Percentiles rank a stretch among this genome's conserved stretches.
Evolutionary conservation across 2,888 invertebrate genomes (phyloP).

Genomic region (Strigamia crassipes): DNA sequence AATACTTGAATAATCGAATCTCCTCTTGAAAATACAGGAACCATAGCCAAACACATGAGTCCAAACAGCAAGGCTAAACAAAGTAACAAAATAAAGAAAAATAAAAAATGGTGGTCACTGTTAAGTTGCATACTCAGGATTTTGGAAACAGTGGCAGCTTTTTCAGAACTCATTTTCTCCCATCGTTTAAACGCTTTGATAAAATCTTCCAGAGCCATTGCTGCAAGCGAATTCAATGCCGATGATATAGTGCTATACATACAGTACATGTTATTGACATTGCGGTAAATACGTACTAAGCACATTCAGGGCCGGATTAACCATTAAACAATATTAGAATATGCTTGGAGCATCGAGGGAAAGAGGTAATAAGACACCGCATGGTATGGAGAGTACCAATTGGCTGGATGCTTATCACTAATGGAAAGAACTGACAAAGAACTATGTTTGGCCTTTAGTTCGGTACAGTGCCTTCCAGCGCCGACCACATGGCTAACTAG

Average conservation of each 20-base stretch:
- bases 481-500: too few relatives aligned
- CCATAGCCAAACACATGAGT: neutral
- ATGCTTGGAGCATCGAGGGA: too few relatives aligned
- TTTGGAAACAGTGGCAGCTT: neutral
- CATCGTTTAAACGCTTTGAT: constrained; percentile 52
- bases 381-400: too few relatives aligned
- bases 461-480: too few relatives aligned
- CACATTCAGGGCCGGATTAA: too few relatives aligned
- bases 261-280: constrained; percentile 47
- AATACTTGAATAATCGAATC: neutral
- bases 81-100: neutral
- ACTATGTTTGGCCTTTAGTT: too few relatives aligned
- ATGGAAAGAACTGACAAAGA: too few relatives aligned
- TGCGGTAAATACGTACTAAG: too few relatives aligned
- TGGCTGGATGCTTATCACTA: too few relatives aligned
- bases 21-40: neutral
- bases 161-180: neutral
- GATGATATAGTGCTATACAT: constrained; percentile 60
- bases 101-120: neutral
- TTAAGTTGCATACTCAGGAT: neutral
- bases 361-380: too few relatives aligned
- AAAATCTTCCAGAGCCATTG: constrained; percentile 58
- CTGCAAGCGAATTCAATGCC: constrained; percentile 60
- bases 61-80: neutral
- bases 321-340: too few relatives aligned